Conservation (phyloP, 2,797 vertebrate species). For the Pseudocheirus occidentalis region DNA sequence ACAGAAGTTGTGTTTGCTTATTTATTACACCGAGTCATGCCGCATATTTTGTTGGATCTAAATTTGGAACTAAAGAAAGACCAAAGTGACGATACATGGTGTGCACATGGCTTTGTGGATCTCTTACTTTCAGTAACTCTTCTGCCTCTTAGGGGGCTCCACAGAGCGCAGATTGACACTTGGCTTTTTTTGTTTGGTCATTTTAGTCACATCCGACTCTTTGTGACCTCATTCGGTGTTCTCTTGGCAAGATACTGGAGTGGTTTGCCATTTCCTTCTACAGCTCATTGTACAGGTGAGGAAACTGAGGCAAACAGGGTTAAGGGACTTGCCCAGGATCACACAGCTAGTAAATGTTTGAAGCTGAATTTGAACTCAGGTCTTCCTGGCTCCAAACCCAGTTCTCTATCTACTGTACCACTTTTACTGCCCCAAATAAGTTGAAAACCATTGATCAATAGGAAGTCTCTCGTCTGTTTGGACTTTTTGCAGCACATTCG, state of each 20-base stretch:
- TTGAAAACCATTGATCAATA: background rate
- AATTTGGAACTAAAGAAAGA: background rate
- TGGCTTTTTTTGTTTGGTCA: background rate
- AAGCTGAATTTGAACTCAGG: background rate
- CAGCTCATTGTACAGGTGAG: background rate
- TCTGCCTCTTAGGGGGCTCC: background rate
- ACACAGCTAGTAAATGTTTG: background rate
- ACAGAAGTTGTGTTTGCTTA: background rate
- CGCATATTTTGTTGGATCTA: background rate
- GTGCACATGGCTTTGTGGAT: background rate
- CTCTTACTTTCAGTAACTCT: background rate
- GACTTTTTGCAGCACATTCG: background rate
- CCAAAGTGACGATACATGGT: background rate
- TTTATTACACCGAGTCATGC: background rate
- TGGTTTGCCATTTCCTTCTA: background rate
- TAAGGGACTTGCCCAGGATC: background rate
- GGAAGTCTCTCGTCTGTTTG: background rate
- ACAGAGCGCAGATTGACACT: background rate
- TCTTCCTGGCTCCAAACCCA: background rate
- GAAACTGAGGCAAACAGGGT: background rate
- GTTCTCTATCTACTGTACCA: background rate
- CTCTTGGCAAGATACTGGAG: background rate
- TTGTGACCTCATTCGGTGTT: background rate
- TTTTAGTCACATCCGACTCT: background rate
- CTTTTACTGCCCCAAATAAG: background rate